Percentiles rank a stretch among this genome's conserved stretches.
phyloP scores from a whole-genome alignment of 2,797 vertebrate species.

The Silurus aristotelis region DNA sequence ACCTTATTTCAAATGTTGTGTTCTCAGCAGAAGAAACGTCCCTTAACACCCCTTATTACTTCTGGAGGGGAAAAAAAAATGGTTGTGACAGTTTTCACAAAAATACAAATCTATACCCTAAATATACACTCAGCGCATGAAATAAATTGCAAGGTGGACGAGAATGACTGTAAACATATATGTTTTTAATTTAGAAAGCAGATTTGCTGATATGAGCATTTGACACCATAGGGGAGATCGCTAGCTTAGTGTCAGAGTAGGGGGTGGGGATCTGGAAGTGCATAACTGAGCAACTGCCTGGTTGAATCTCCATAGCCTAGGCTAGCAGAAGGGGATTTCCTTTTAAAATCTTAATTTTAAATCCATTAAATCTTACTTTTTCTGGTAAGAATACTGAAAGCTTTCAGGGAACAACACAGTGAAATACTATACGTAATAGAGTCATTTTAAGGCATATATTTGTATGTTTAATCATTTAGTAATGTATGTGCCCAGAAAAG shows the following conservation, averaged over 20 bases:
- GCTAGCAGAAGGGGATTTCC: constrained; percentile 31
- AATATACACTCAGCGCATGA: background rate
- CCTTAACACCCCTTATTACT: background rate
- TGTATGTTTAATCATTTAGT: background rate
- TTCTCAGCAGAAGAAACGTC: background rate
- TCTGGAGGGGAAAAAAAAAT: background rate
- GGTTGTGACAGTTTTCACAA: background rate
- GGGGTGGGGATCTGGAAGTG: constrained; percentile 45
- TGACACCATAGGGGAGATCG: constrained; percentile 14
- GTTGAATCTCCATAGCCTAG: constrained; percentile 52
- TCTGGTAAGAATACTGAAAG: background rate
- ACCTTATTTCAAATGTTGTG: constrained; percentile 43
- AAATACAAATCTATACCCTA: background rate
- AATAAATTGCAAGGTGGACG: background rate
- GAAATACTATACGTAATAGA: background rate
- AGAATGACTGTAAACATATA: background rate
- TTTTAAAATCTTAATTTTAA: too few relatives aligned
- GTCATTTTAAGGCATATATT: background rate
- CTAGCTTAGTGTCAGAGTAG: constrained; percentile 59
- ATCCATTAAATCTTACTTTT: background rate
- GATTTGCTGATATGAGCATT: constrained; percentile 57
- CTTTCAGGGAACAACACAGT: background rate
- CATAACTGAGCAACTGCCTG: constrained; percentile 65
- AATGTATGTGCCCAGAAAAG: background rate
- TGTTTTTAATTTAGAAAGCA: background rate